Base-by-base conservation (phyloP, 2,888 invertebrate genomes). In the Pediacus dermestoides region DNA sequence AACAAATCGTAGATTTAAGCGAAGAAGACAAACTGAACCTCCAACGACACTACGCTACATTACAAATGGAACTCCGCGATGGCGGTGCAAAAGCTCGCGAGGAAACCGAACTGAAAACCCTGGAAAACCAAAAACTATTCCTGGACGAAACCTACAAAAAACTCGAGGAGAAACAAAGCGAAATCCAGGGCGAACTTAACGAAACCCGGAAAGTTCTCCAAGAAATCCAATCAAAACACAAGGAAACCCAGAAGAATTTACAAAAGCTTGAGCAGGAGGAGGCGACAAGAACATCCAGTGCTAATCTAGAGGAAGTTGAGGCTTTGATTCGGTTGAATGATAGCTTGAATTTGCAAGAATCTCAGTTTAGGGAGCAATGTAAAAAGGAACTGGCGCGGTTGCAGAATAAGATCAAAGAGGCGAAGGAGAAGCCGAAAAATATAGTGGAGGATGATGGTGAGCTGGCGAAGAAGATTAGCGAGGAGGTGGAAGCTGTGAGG, bases 311-410 rank as follows among this genome's bases (percentile, higher is more conserved):
- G 42, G 76, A 75, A 54, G 70, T 82, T 10, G 76, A 80, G 56
- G 68, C 75, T 21, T 64, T 87, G 50, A 76, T 88, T 4, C 71
- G 77, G 15, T 72, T 81, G 55, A 83, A 85, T 60, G 87, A 89
- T 55, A 77, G 75, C 48, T 65, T 88, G 9, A 85, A 82, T 61
- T 75, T 77, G 45, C 80, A 85, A 61, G 88, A 88, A 61, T 71
- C 74, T 14, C 77, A 81, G 53, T 88, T 87, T 57, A 81, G 82
- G 46, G 82, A 84, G 44, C 77, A 81, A 38, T 89, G 88, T 61
- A 81, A 82, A 55, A 72, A 70, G 16, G 82, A 85, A 64, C 66
- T 83, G 42, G 72, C 70, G 30, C 62, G 70, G 15, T 60, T 79
- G n/a, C 72, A 76, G 52, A 64, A 61, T 39, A 61, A 70, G 43